Evolutionary conservation across 2,113 vertebrate genomes (phyloP).

Genomic region (Pagrus major): DNA sequence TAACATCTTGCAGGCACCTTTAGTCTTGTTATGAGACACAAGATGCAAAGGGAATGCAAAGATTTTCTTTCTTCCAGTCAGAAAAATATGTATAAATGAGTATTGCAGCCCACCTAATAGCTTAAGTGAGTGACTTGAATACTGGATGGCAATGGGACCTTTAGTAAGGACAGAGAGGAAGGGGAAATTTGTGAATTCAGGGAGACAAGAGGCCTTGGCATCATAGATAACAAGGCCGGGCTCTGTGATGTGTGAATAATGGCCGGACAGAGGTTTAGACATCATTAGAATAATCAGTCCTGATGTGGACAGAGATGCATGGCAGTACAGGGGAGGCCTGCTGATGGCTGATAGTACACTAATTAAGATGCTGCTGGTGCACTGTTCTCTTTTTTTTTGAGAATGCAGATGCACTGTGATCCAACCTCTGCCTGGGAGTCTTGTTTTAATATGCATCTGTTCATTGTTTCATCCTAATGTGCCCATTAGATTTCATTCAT

Average conservation of each 20-base stretch:
- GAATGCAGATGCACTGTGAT: conserved; percentile 22
- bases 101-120: conserved; percentile 28
- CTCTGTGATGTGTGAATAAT: conserved; percentile 71
- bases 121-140: conserved; percentile 47
- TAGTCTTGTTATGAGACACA: conserved; percentile 9
- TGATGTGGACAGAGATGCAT: conserved; percentile 60
- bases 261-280: conserved; percentile 65
- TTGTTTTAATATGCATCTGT: conserved; percentile 21
- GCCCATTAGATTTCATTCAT: conserved; percentile 32
- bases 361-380: conserved; percentile 58
- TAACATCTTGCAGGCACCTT: conserved; percentile 9
- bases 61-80: conserved; percentile 18
- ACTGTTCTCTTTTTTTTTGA: conserved; percentile 37
- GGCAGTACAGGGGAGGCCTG: conserved; percentile 35
- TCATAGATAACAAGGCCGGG: conserved; percentile 61
- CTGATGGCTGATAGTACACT: conserved; percentile 43
- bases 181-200: conserved; percentile 59
- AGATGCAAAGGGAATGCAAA: conserved; percentile 25
- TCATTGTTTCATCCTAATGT: conserved; percentile 19
- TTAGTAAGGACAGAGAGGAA: conserved; percentile 32
- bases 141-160: conserved; percentile 29
- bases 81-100: conserved; percentile 7
- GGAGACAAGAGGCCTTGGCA: conserved; percentile 54
- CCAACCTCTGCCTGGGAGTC: conserved; percentile 15
- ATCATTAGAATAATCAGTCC: conserved; percentile 75